Evolutionary conservation across 2,888 invertebrate genomes (phyloP).

Genomic region (Ophraella communa): DNA sequence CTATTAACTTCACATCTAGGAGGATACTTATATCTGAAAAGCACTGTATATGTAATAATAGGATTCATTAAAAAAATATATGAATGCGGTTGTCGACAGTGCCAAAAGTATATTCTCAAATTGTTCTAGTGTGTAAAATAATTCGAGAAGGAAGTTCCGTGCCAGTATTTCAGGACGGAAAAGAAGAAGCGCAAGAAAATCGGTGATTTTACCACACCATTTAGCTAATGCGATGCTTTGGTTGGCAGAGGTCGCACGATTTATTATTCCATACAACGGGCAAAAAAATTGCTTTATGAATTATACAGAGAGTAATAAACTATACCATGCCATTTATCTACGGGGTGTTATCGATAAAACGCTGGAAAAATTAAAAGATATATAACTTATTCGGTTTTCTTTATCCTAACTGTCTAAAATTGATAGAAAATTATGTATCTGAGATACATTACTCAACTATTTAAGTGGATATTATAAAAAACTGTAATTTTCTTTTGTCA

Average conservation of each 20-base stretch:
- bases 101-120: constrained; percentile 40
- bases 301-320: constrained; percentile 7
- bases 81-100: constrained; percentile 36
- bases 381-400: too few species aligned
- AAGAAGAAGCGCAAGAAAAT: constrained; percentile 20
- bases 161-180: constrained; percentile 40
- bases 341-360: background rate
- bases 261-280: constrained; percentile 12
- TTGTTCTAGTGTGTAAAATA: constrained; percentile 43
- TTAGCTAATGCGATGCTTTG: constrained; percentile 37
- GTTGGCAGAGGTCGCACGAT: constrained; percentile 28
- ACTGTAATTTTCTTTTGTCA: too few species aligned
- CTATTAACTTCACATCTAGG: too few species aligned
- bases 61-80: too few species aligned
- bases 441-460: too few species aligned
- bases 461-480: too few species aligned
- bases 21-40: too few species aligned
- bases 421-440: too few species aligned
- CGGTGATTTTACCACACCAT: constrained; percentile 40
- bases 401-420: too few species aligned
- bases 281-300: constrained; percentile 9
- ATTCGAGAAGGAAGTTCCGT: constrained; percentile 39
- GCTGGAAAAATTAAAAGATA: too few species aligned
- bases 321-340: too few species aligned
- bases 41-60: too few species aligned